Conservation (phyloP, 2,888 invertebrate species). For the Caenorhabditis zanzibari region DNA sequence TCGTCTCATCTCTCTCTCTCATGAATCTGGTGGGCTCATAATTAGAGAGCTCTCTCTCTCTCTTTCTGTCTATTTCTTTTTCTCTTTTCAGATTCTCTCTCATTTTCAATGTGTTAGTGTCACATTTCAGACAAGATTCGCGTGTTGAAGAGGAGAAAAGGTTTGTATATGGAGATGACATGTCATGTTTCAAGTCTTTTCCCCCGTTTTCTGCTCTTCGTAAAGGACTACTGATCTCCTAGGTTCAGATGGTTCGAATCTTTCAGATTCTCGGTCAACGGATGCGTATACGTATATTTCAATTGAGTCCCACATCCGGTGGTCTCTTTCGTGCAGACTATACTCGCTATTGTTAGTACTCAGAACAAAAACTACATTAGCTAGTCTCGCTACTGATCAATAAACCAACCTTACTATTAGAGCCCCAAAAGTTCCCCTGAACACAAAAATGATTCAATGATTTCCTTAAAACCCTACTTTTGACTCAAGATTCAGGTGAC, state of each 20-base stretch:
- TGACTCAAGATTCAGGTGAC: too few relatives aligned
- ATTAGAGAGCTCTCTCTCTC: slow-evolving; percentile 23
- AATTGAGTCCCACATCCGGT: too few relatives aligned
- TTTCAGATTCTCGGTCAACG: too few relatives aligned
- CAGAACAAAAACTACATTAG: too few relatives aligned
- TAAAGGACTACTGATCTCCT: neutral
- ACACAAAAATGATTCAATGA: too few relatives aligned
- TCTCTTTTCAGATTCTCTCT: slow-evolving; percentile 11
- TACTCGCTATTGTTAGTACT: neutral
- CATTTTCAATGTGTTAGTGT: slow-evolving; percentile 43
- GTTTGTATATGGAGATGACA: slow-evolving; percentile 44
- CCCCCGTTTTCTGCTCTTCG: neutral
- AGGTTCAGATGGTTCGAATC: too few relatives aligned
- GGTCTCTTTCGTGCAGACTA: too few relatives aligned
- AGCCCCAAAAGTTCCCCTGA: too few relatives aligned
- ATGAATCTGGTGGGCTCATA: slow-evolving; percentile 37
- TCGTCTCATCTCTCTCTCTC: slow-evolving; percentile 2
- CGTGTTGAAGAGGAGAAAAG: slow-evolving; percentile 22
- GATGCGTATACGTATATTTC: too few relatives aligned
- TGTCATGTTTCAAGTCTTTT: slow-evolving; percentile 43
- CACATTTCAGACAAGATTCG: slow-evolving; percentile 46
- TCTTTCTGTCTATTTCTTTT: slow-evolving; percentile 12
- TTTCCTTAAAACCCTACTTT: too few relatives aligned
- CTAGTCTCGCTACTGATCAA: too few relatives aligned
- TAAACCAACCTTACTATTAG: too few relatives aligned